Base-by-base conservation (phyloP, 37 sponge, comb jelly and placozoan species). In the Hormiphora californensis region DNA sequence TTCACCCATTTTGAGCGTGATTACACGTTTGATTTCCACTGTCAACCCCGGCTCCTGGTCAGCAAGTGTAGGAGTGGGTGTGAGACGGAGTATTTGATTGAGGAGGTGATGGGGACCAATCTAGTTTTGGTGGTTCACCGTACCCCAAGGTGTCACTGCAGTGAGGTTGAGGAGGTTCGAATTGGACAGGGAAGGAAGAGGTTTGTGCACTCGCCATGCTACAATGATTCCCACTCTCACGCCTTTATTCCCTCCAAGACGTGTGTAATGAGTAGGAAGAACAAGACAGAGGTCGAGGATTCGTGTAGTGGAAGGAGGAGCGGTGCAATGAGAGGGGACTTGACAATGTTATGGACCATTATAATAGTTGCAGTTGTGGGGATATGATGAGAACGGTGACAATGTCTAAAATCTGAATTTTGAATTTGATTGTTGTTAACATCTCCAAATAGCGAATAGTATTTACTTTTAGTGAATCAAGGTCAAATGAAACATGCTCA, bases 161-260 rank as follows among this genome's bases (percentile, higher is more conserved):
- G 61, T 15, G 27, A 12, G 27, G 27, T 30, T 28, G 30, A 15
- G n/a, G 4, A 23, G 7, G 23, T 57, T 4, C 7, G 61, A 4
- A 5, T 15, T 25, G n/a, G n/a, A 28, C n/a, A 57, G 61, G 61
- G 61, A 21, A 5, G 61, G 27, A 30, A 57, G 61, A 57, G 5
- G 4, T 28, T 21, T 5, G 23, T 57, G n/a, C 27, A 57, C 27
- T 30, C 4, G 61, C n/a, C 27, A 30, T 57, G 61, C 27, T 57
- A 57, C 27, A 57, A 57, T 15, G n/a, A 23, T 4, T 28, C 61
- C 7, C 27, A 21, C 27, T 30, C n/a, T 25, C 61, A 57, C n/a
- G 30, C 30, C 5, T 57, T 57, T 57, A 57, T 25, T 28, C 61
- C 61, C 61, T 57, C 61, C n/a, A 57, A 57, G 61, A 57, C 61